Percentiles rank a stretch among this genome's conserved stretches.
Conservation (phyloP, 1,140 invertebrate genomes). For the Pachypsylla venusta region DNA sequence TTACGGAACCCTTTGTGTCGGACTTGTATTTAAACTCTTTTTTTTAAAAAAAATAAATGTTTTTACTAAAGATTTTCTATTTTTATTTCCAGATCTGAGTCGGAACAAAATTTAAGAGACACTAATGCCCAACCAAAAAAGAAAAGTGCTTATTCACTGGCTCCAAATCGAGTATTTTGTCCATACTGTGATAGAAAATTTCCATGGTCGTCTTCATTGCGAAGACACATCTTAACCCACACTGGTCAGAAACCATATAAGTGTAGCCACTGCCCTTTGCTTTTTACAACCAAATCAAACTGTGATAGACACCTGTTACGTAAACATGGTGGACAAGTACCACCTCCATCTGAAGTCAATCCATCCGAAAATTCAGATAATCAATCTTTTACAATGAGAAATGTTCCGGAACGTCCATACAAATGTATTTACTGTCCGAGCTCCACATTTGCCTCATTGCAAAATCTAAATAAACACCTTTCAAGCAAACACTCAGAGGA, state of each 20-base stretch:
- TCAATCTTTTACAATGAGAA: constrained; percentile 36
- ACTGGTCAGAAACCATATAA: constrained; percentile 94
- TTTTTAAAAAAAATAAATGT: background rate
- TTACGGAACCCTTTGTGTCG: no score
- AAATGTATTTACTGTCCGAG: constrained; percentile 72
- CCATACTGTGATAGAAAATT: constrained; percentile 84
- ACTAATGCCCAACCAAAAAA: constrained; percentile 45
- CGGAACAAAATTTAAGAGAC: constrained; percentile 33
- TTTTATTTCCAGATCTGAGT: constrained; percentile 36
- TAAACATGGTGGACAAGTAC: constrained; percentile 25
- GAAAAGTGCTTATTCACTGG: constrained; percentile 88
- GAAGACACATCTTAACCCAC: constrained; percentile 81
- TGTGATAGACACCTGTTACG: constrained; percentile 77
- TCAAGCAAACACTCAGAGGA: constrained; percentile 44
- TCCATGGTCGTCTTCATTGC: constrained; percentile 87
- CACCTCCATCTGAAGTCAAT: background rate
- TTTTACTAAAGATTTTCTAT: constrained; percentile 8
- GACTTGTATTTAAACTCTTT: no score
- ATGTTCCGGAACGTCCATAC: constrained; percentile 63
- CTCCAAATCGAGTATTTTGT: constrained; percentile 81
- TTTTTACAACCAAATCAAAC: constrained; percentile 94
- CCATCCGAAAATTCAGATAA: background rate
- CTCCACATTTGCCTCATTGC: constrained; percentile 67
- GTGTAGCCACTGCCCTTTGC: constrained; percentile 74
- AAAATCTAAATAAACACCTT: constrained; percentile 62